Conservation (phyloP, 53 echinoderm and acorn worm species). For the Stichopus horrens region DNA sequence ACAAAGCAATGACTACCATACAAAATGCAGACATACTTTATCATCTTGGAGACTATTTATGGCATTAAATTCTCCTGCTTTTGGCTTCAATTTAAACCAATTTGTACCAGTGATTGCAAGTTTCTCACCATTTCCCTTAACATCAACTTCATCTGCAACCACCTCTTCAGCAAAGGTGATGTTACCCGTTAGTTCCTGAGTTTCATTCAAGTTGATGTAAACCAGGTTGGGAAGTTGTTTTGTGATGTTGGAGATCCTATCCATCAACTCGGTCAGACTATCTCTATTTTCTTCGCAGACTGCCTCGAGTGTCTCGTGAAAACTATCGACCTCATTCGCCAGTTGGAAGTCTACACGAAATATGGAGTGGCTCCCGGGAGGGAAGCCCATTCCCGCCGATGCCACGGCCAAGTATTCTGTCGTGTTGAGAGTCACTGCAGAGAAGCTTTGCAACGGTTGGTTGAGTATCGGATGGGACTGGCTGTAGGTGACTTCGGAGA, state of each 20-base stretch:
- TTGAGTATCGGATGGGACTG: background rate
- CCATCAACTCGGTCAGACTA: background rate
- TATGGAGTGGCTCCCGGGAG: constrained; percentile 15
- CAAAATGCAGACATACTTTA: too few species aligned
- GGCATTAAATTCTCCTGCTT: too few species aligned
- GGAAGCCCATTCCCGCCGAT: background rate
- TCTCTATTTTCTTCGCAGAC: constrained; percentile 20
- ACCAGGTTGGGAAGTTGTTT: constrained; percentile 41
- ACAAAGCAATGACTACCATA: too few species aligned
- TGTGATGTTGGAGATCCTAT: background rate
- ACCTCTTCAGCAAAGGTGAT: constrained; percentile 40
- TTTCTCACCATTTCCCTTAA: constrained; percentile 26
- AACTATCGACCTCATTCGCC: constrained; percentile 45
- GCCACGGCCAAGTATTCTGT: constrained; percentile 47
- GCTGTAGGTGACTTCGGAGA: constrained; percentile 49
- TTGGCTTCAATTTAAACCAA: too few species aligned
- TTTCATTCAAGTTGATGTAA: constrained; percentile 28
- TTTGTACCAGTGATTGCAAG: background rate
- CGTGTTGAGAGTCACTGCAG: background rate
- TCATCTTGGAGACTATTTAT: too few species aligned
- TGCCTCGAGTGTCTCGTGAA: constrained; percentile 29
- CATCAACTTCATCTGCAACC: background rate
- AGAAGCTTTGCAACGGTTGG: constrained; percentile 29
- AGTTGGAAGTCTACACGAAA: constrained; percentile 59
- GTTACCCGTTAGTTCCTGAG: constrained; percentile 60